These are phyloP conservation scores for Guaruba guarouba DNA, from an alignment of 2,113 vertebrate species.

Conservation along the genomic window DNA sequence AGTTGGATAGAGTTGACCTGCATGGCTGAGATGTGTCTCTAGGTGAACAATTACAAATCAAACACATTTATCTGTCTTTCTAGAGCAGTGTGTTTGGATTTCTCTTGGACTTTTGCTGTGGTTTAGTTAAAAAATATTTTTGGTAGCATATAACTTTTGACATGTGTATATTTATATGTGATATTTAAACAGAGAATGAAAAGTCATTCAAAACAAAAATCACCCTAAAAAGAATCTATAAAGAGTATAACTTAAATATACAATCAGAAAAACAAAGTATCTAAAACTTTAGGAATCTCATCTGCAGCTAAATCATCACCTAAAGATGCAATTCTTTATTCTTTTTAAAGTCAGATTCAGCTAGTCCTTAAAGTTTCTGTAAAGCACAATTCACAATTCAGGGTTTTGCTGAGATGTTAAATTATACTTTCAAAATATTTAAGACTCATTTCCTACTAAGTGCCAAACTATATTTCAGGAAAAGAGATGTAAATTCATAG, in stretches of 20 bases:
- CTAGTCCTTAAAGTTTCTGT: constrained; percentile 5
- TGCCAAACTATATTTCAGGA: constrained; percentile 48
- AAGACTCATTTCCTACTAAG: constrained; percentile 60
- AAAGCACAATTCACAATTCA: constrained; percentile 10
- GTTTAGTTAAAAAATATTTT: neutral
- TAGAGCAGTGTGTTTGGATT: neutral
- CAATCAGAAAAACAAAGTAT: neutral
- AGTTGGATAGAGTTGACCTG: neutral
- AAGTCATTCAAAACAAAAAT: neutral
- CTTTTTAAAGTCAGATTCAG: neutral
- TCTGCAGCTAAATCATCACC: neutral
- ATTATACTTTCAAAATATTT: constrained; percentile 69
- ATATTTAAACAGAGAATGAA: neutral
- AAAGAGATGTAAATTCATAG: constrained; percentile 50
- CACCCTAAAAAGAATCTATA: neutral
- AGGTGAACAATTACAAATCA: neutral
- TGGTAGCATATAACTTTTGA: neutral
- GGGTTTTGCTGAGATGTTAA: constrained; percentile 30
- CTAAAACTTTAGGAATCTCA: neutral
- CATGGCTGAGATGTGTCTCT: neutral
- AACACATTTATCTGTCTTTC: neutral
- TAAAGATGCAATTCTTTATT: constrained; percentile 11
- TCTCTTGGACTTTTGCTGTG: neutral
- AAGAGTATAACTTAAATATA: neutral
- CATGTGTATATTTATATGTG: neutral